A percentile compares a stretch with the other conserved stretches of the same genome.
Evolutionary conservation across 2,113 vertebrate species (phyloP).

Genomic region (Edolisoma coerulescens): DNA sequence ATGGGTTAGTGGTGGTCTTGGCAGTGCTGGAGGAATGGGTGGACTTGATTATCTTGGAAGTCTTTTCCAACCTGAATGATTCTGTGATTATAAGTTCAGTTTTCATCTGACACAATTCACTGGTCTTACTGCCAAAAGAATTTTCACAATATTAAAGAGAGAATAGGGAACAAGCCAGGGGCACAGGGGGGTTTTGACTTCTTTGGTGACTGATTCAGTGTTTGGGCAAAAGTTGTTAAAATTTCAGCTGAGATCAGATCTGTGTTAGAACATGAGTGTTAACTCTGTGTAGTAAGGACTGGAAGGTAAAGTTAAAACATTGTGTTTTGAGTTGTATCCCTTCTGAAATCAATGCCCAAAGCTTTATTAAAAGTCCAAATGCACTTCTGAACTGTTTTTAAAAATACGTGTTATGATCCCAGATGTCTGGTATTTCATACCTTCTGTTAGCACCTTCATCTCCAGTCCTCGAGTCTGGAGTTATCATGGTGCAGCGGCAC

Average conservation of each 20-base stretch:
- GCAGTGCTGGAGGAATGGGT: not conserved
- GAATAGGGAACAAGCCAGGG: not conserved
- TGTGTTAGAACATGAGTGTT: not conserved
- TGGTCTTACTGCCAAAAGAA: not conserved
- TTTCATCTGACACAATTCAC: not conserved
- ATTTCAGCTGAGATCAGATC: not conserved
- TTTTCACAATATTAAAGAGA: not conserved
- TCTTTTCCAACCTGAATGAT: not conserved
- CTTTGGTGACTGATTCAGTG: not conserved
- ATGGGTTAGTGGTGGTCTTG: not conserved
- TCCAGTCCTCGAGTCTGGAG: not conserved
- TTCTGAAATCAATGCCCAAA: not conserved
- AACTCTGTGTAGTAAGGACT: not conserved
- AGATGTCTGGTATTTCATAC: not conserved
- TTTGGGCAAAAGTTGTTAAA: not conserved
- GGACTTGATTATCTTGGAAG: not conserved
- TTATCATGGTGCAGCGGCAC: not conserved
- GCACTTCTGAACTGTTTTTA: not conserved
- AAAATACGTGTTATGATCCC: not conserved
- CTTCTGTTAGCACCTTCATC: not conserved
- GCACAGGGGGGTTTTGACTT: fast-evolving
- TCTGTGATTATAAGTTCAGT: not conserved
- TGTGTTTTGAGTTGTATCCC: not conserved
- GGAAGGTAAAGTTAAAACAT: not conserved
- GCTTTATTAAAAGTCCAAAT: not conserved